Evolutionary conservation across 2,888 invertebrate species (phyloP).

Genomic region (Cloeon dipterum): DNA sequence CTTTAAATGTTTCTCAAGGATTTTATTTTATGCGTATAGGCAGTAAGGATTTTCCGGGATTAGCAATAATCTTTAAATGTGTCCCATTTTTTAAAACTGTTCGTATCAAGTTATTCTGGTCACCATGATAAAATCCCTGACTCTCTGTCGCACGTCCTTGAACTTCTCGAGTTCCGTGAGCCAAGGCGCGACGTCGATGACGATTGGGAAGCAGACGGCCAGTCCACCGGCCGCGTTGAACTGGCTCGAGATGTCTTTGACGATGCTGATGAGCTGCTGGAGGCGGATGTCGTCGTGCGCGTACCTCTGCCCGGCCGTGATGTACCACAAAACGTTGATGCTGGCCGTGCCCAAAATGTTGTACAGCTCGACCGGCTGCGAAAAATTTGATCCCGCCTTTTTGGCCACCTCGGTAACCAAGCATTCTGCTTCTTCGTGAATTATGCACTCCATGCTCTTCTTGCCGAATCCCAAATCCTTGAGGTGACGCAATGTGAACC

Average conservation of each 20-base stretch:
- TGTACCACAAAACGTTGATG: constrained; percentile 8
- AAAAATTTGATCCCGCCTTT: constrained; percentile 1
- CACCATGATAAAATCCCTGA: constrained; percentile 6
- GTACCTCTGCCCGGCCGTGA: constrained; percentile 6
- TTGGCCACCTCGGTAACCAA: constrained; percentile 4
- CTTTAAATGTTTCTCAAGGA: no score
- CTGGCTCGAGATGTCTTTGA: constrained; percentile 1
- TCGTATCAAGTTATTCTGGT: no score
- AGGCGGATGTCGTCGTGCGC: constrained; percentile 3
- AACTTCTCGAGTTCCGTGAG: constrained; percentile 2
- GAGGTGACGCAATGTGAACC: constrained; percentile 10
- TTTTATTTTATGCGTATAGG: no score
- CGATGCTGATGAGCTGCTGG: constrained; percentile 1
- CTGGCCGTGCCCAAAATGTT: constrained; percentile 4
- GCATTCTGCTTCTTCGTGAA: constrained; percentile 6
- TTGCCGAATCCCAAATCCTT: constrained; percentile 9
- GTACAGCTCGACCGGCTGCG: constrained; percentile 3
- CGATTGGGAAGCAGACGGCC: constrained; percentile 5
- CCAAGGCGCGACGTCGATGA: constrained; percentile 4
- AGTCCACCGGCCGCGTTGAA: constrained; percentile 6
- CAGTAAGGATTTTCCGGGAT: no score
- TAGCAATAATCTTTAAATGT: no score
- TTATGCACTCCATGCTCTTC: constrained; percentile 7
- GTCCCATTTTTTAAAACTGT: no score
- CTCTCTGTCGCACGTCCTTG: constrained; percentile 1